Evolutionary conservation across 2,113 vertebrate genomes (phyloP).

Genomic region (Rhinichthys klamathensis): DNA sequence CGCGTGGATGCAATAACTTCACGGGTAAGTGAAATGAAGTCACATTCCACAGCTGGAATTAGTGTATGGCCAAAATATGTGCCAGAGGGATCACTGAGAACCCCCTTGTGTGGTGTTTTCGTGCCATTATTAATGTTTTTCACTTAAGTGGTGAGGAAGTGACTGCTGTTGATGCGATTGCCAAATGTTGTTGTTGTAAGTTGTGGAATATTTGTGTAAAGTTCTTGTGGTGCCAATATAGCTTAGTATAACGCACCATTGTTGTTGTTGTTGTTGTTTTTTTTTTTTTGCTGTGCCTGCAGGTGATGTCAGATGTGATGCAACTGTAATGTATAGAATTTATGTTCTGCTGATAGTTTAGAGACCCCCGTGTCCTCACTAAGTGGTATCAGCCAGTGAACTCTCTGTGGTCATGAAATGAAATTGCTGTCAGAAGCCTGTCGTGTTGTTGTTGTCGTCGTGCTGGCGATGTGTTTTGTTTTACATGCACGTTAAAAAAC

Average conservation of each 20-base stretch:
- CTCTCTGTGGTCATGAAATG: slow-evolving; percentile 68
- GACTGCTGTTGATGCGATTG: slow-evolving; percentile 10
- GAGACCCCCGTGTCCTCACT: slow-evolving; percentile 63
- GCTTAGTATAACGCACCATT: slow-evolving; percentile 17
- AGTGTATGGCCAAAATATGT: not conserved
- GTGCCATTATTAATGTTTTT: not conserved
- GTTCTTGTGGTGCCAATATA: not conserved
- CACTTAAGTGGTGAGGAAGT: not conserved
- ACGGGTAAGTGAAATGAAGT: slow-evolving; percentile 67
- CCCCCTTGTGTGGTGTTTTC: not conserved
- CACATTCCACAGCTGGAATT: slow-evolving; percentile 27
- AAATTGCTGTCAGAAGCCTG: slow-evolving; percentile 66
- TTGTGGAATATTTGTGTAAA: not conserved
- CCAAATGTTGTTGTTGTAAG: not conserved
- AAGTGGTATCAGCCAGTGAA: slow-evolving; percentile 71
- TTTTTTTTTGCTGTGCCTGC: slow-evolving; percentile 20
- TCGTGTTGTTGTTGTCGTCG: slow-evolving; percentile 67
- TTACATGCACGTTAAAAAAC: slow-evolving; percentile 19
- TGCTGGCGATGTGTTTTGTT: slow-evolving; percentile 44
- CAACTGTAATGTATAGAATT: slow-evolving; percentile 29
- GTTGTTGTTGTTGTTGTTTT: no score
- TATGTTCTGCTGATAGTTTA: slow-evolving; percentile 48
- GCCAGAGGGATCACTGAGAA: not conserved
- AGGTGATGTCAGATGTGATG: not conserved
- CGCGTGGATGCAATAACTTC: slow-evolving; percentile 54